Percentiles rank a stretch among this genome's conserved stretches.
phyloP scores from a whole-genome alignment of 2,113 vertebrate species.

The Takifugu bimaculatus region DNA sequence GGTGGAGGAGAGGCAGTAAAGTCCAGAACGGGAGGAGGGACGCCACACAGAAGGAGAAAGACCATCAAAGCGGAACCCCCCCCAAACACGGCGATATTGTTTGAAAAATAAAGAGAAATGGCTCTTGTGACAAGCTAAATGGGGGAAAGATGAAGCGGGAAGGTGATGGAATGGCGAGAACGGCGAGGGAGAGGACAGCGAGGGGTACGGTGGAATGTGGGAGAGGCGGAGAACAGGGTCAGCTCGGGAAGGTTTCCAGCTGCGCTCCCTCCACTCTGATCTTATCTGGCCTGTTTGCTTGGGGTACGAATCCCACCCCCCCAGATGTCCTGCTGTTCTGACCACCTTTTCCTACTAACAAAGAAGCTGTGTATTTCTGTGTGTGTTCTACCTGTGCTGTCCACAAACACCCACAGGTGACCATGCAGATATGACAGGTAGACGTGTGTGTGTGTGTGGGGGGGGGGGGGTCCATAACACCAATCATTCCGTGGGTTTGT shows the following conservation, averaged over 20 bases:
- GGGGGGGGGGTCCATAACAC: no score
- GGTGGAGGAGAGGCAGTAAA: constrained; percentile 39
- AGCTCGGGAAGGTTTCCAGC: constrained; percentile 61
- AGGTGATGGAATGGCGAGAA: constrained; percentile 29
- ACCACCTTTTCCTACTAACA: constrained; percentile 1
- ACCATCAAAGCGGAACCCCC: constrained; percentile 17
- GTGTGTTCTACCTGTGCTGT: not conserved
- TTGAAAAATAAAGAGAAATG: constrained; percentile 53
- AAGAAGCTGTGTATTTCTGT: not conserved
- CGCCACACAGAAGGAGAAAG: constrained; percentile 39
- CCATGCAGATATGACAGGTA: not conserved
- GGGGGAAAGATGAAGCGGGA: constrained; percentile 12
- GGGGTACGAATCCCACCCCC: constrained; percentile 29
- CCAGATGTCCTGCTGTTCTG: constrained; percentile 13
- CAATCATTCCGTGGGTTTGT: not conserved
- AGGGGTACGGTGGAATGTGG: constrained; percentile 54
- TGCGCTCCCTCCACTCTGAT: constrained; percentile 61
- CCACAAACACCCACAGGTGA: not conserved
- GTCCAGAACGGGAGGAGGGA: constrained; percentile 30
- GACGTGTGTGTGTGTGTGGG: not conserved
- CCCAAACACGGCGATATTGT: constrained; percentile 42
- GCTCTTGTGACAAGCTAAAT: constrained; percentile 8
- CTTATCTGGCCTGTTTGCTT: constrained; percentile 63
- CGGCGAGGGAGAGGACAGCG: constrained; percentile 14
- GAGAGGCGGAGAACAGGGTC: constrained; percentile 49